Evolutionary conservation across 2,888 invertebrate genomes (phyloP), one percentile per base, ranked within the genome.

Genomic region (Eudemis profundana): DNA sequence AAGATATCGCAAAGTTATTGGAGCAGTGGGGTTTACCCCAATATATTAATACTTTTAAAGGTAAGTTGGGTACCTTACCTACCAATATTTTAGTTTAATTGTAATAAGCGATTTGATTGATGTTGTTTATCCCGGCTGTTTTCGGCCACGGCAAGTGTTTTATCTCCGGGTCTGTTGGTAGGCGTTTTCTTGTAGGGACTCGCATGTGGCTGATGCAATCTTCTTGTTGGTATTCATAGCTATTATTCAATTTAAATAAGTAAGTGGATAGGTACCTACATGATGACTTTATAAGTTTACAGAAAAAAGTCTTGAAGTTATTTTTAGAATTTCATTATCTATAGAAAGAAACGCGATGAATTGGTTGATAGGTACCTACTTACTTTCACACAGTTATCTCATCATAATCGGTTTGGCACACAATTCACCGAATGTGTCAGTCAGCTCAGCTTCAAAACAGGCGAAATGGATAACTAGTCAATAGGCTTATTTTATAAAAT

Each of bases 321-420:
- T n/a, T n/a, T n/a, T 36, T 36, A 36, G 36, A 36, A 36, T 36
- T 36, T 36, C 36, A 36, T 36, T 36, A 36, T 36, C 36, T 36
- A 36, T 36, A 36, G 36, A 36, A 36, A 36, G 36, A 36, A 36
- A 12, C 36, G 36, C 36, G 12, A 36, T 36, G 36, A 36, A 36
- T 36, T 36, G 36, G 36, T 36, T 36, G 36, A 36, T 36, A 36
- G 36, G 36, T 36, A 36, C 36, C n/a, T 36, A 29, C 29, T 29
- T 29, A 36, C 36, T 36, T 36, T 36, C 36, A 40, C 40, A 40
- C 40, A 40, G 40, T 40, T 14, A 40, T 40, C 40, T 40, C 40
- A 40, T 40, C 40, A n/a, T 40, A 40, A 40, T 40, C 40, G 40
- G n/a, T 40, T 40, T 40, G 40, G 40, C 40, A 40, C n/a, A 40